Percentiles rank a stretch among this genome's conserved stretches.
These are phyloP conservation scores for Euzophera pinguis DNA, from an alignment of 2,888 invertebrate species.

Conservation along the genomic window DNA sequence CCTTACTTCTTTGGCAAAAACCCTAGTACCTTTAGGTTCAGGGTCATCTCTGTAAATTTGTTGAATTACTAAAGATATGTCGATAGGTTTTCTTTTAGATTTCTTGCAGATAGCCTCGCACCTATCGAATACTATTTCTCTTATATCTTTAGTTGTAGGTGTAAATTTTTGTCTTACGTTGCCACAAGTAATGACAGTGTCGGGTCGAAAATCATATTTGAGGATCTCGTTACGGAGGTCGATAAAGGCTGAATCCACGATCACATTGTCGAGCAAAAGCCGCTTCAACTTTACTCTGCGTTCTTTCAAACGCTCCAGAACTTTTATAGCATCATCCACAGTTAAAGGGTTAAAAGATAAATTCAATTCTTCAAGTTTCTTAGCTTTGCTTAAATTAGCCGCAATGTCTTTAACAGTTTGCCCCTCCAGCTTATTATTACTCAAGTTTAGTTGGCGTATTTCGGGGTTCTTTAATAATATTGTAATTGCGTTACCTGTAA, in stretches of 20 bases:
- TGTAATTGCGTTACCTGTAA: conserved; percentile 26
- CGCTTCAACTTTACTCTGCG: conserved; percentile 31
- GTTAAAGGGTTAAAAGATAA: conserved; percentile 45
- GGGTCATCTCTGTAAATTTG: conserved; percentile 28
- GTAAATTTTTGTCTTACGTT: conserved; percentile 21
- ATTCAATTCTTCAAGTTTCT: conserved; percentile 33
- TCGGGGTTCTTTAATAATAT: conserved; percentile 24
- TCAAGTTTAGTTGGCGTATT: conserved; percentile 26
- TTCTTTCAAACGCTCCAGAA: conserved; percentile 31
- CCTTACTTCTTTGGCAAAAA: conserved; percentile 28
- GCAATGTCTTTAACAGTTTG: conserved; percentile 29
- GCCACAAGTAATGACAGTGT: conserved; percentile 36
- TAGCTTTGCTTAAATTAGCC: conserved; percentile 25
- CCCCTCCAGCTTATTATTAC: conserved; percentile 32
- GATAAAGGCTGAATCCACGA: conserved; percentile 37
- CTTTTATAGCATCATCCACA: conserved; percentile 32
- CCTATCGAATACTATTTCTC: conserved; percentile 26
- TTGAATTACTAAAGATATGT: conserved; percentile 37
- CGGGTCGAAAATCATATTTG: conserved; percentile 23
- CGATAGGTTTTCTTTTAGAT: conserved; percentile 33
- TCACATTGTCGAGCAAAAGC: conserved; percentile 38
- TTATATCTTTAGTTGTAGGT: neutral
- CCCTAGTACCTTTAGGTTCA: conserved; percentile 26
- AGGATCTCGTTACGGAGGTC: conserved; percentile 26
- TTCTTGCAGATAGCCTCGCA: conserved; percentile 34